Evolutionary conservation across 2,113 vertebrate species (phyloP), one percentile per base, ranked within the genome.

Genomic region (Trogon surrucura): DNA sequence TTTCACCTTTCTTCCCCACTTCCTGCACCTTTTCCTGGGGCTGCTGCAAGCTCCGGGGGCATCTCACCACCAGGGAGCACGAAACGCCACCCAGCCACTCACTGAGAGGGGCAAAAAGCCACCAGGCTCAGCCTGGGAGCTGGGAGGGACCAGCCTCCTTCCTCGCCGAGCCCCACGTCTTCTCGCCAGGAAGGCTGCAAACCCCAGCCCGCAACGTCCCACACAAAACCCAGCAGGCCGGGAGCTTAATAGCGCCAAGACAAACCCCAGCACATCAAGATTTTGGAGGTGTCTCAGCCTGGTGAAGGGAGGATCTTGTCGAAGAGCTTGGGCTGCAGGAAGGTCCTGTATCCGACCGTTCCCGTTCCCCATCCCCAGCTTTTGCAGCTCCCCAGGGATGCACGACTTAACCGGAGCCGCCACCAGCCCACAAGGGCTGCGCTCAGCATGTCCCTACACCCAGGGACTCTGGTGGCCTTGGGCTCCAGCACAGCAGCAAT

Each of bases 371-470:
- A 45, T 9, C 25, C 64, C 48, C 19, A 32, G 26, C 21, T 75
- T 69, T 78, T 36, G 5, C 47, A 72, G 36, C 47, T 61, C 30
- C 29, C 11, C 0, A 1, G 30, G 34, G n/a, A n/a, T 21, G 23
- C 41, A 22, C 0, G 10, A n/a, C 60, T 38, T 26, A 17, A 81
- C 38, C 0, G 3, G 23, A n/a, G 11, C 23, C 1, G 0, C 51
- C 14, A 2, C 36, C 32, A 41, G 36, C 23, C 38, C n/a, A 5
- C 50, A 5, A 41, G 29, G 29, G 41, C 48, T 32, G 36, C 7
- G 53, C 34, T 62, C 3, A 3, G 30, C 22, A 44, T 1, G 0
- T 44, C 53, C 30, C 53, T 51, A 34, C 34, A 38, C 25, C 12
- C 48, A 0, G 2, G 12, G 10, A 4, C 7, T 4, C 22, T 4